Percentiles rank a stretch among this genome's conserved stretches.
Conservation (phyloP, 2,888 invertebrate genomes). For the Eulithis testata region DNA sequence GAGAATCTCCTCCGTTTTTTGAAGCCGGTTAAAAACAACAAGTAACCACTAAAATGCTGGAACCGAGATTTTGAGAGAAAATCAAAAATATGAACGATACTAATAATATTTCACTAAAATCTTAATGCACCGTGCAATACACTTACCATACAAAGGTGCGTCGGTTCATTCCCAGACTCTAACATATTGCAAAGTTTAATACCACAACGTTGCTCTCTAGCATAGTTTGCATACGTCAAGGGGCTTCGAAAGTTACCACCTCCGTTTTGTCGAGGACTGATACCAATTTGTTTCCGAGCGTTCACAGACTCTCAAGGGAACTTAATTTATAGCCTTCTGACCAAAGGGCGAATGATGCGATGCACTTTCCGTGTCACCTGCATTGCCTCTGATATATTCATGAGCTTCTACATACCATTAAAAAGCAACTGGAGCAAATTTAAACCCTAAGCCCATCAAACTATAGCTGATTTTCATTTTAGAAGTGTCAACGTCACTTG, state of each 20-base stretch:
- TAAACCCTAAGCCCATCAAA: slow-evolving; percentile 39
- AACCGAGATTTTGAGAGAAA: no score
- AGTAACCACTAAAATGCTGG: no score
- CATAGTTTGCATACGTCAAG: slow-evolving; percentile 35
- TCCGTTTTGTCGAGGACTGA: slow-evolving; percentile 30
- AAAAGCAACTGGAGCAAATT: slow-evolving; percentile 31
- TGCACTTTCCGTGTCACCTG: slow-evolving; percentile 52
- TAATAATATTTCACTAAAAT: not conserved
- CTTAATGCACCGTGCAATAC: not conserved
- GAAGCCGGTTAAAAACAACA: no score
- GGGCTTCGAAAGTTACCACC: slow-evolving; percentile 28
- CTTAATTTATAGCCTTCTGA: slow-evolving; percentile 41
- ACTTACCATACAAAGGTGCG: not conserved
- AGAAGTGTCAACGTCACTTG: slow-evolving; percentile 16
- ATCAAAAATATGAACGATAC: no score
- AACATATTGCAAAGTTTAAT: slow-evolving; percentile 32
- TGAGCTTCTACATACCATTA: slow-evolving; percentile 43
- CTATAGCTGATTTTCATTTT: slow-evolving; percentile 44
- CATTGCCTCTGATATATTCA: slow-evolving; percentile 52
- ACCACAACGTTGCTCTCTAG: slow-evolving; percentile 28
- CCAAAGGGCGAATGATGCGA: slow-evolving; percentile 47
- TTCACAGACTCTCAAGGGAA: slow-evolving; percentile 33
- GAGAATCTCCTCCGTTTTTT: no score
- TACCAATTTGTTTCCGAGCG: slow-evolving; percentile 29
- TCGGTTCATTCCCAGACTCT: slow-evolving; percentile 14